Conservation (phyloP, 2,888 invertebrate species). For the Adineta ricciae region DNA sequence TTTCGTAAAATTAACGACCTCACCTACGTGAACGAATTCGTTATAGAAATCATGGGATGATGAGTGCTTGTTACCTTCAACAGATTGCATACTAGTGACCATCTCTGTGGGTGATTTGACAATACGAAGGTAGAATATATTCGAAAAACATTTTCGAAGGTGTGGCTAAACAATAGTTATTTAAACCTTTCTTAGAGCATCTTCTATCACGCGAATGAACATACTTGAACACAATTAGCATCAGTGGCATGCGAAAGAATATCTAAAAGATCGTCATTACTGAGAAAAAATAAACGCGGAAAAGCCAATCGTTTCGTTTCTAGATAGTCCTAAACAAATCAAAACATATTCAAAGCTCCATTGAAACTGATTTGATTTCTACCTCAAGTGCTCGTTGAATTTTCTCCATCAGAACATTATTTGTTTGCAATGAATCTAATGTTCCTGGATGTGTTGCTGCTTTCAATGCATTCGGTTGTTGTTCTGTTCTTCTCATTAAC, state of each 20-base stretch:
- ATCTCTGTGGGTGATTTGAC: constrained; percentile 28
- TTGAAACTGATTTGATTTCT: neutral
- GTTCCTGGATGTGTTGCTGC: constrained; percentile 44
- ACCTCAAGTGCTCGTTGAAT: constrained; percentile 49
- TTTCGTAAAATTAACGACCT: constrained; percentile 48
- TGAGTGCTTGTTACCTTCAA: neutral
- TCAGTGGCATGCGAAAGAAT: constrained; percentile 47
- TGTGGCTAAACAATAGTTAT: constrained; percentile 42
- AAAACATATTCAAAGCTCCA: neutral
- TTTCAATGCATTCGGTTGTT: constrained; percentile 47
- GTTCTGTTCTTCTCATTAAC: constrained; percentile 47
- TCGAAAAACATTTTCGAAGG: constrained; percentile 50
- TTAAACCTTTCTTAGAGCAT: neutral
- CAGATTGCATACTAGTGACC: constrained; percentile 19
- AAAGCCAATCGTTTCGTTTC: constrained; percentile 49
- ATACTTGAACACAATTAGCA: constrained; percentile 25
- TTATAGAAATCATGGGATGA: too few relatives aligned
- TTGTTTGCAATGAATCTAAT: constrained; percentile 44
- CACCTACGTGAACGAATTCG: constrained; percentile 37
- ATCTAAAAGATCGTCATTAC: constrained; percentile 49
- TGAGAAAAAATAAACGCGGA: constrained; percentile 49
- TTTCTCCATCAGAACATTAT: constrained; percentile 47
- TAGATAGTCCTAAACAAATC: constrained; percentile 44
- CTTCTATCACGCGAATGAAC: neutral
- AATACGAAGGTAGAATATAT: constrained; percentile 46